These are phyloP conservation scores for Hyposmocoma kahamanoa DNA, from an alignment of 1,140 invertebrate genomes.

Conservation along the genomic window DNA sequence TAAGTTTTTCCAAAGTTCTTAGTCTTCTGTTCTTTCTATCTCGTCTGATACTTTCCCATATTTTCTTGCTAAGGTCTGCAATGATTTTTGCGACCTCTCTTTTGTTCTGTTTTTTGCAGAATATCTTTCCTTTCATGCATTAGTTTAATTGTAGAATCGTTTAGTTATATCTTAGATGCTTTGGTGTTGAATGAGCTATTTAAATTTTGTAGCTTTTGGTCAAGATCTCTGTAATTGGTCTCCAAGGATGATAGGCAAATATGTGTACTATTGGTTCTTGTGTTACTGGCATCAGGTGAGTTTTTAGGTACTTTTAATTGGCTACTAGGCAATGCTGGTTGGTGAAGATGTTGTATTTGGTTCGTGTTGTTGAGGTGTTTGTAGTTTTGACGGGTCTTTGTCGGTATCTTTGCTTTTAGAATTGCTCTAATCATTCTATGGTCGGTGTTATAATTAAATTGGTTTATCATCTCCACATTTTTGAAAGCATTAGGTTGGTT, in stretches of 20 bases:
- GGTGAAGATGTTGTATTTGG: background rate
- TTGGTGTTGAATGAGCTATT: background rate
- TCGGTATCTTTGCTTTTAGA: background rate
- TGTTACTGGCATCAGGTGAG: too few species aligned
- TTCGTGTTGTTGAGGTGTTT: background rate
- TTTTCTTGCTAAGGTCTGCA: conserved; percentile 1
- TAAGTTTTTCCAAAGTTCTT: background rate
- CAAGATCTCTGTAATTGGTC: background rate
- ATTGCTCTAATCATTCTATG: conserved; percentile 1
- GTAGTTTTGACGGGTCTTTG: background rate
- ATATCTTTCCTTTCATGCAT: background rate
- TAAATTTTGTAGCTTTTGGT: background rate
- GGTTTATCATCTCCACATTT: too few species aligned
- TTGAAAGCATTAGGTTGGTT: too few species aligned
- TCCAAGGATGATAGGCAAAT: background rate
- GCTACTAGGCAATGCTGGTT: too few species aligned
- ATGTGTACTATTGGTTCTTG: background rate
- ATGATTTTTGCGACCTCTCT: background rate
- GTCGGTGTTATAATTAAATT: conserved; percentile 4
- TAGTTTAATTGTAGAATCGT: background rate
- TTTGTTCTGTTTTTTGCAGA: background rate
- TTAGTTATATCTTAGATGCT: background rate
- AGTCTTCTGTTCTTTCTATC: background rate
- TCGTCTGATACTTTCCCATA: background rate
- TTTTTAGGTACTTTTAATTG: too few species aligned